phyloP scores from a whole-genome alignment of 2,888 invertebrate species.

The Neuroscelio doddi region DNA sequence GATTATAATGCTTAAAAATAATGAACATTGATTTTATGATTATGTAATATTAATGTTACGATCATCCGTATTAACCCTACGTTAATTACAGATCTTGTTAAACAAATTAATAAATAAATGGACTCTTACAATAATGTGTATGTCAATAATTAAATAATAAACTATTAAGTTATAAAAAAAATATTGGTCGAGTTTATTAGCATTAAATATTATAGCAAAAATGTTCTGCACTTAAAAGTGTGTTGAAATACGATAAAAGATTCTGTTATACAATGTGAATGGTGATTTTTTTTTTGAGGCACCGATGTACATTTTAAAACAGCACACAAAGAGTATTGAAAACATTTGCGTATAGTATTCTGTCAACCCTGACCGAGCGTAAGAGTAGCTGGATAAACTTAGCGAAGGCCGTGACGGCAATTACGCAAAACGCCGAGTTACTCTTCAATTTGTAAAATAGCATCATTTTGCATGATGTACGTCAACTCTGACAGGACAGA shows the following conservation, averaged over 20 bases:
- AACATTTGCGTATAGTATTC: conserved; percentile 43
- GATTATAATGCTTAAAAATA: too few species aligned
- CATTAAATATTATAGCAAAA: too few species aligned
- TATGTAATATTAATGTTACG: too few species aligned
- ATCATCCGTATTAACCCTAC: too few species aligned
- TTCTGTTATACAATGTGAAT: conserved; percentile 12
- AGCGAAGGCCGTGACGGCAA: conserved; percentile 50
- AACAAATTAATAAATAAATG: too few species aligned
- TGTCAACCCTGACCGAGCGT: conserved; percentile 58
- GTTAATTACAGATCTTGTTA: too few species aligned
- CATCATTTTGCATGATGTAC: conserved; percentile 13
- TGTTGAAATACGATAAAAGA: conserved; percentile 1
- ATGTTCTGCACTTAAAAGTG: conserved; percentile 24
- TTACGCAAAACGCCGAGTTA: conserved; percentile 47
- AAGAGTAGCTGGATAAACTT: conserved; percentile 53
- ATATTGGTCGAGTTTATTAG: too few species aligned
- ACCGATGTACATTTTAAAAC: conserved; percentile 23
- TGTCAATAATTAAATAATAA: too few species aligned
- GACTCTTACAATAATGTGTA: too few species aligned
- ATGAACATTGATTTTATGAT: too few species aligned
- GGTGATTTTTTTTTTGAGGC: conserved; percentile 12
- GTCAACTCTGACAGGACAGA: conserved; percentile 17
- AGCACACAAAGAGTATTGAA: conserved; percentile 4
- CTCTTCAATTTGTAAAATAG: conserved; percentile 28
- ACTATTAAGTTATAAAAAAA: too few species aligned